These are phyloP conservation scores for Baryphthengus martii DNA, from an alignment of 2,113 vertebrate species.

Conservation along the genomic window DNA sequence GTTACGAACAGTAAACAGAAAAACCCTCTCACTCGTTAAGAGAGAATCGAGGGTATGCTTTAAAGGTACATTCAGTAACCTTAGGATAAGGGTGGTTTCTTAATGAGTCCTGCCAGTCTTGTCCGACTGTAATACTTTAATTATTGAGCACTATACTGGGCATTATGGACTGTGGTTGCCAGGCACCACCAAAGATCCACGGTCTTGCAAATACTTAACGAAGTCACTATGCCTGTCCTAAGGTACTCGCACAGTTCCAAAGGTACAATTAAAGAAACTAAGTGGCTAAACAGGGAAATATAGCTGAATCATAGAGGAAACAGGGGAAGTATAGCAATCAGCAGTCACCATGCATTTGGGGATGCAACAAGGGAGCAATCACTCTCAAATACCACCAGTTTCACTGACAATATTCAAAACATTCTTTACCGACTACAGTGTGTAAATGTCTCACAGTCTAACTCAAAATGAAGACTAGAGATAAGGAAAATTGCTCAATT, in stretches of 20 bases:
- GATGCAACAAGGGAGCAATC: background rate
- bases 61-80: conserved; percentile 20
- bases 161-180: background rate
- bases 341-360: background rate
- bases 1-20: conserved; percentile 46
- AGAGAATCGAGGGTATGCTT: conserved; percentile 11
- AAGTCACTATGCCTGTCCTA: background rate
- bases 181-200: background rate
- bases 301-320: background rate
- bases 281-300: background rate
- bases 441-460: background rate
- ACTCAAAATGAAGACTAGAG: background rate
- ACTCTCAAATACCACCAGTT: background rate
- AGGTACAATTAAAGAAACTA: background rate
- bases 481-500: background rate
- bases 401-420: background rate
- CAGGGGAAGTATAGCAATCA: background rate
- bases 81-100: background rate
- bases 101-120: background rate
- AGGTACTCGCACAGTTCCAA: background rate
- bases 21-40: conserved; percentile 26
- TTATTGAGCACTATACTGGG: background rate
- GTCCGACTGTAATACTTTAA: background rate
- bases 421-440: background rate
- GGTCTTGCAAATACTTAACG: background rate